Conservation (phyloP, 2,797 vertebrate species). For the Acestrorhynchus altus region DNA sequence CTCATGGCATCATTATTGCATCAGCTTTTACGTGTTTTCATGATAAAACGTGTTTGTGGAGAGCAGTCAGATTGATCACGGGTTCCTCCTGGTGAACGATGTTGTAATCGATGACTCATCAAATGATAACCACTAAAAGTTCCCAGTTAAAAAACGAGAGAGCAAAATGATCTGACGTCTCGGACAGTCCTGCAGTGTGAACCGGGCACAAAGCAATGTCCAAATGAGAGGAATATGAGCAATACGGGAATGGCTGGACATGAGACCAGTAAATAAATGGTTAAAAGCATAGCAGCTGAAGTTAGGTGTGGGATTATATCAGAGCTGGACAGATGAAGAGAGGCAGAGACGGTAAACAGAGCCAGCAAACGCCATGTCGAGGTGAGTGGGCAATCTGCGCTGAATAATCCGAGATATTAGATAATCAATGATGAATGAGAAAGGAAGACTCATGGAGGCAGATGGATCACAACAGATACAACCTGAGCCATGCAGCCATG, state of each 20-base stretch:
- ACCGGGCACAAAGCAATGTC: too few species aligned
- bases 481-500: not conserved
- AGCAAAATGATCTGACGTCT: too few species aligned
- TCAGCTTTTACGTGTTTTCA: too few species aligned
- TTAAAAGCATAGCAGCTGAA: conserved; percentile 59
- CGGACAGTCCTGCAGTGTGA: too few species aligned
- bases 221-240: not conserved
- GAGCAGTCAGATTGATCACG: too few species aligned
- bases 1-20: too few species aligned
- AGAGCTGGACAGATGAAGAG: conserved; percentile 31
- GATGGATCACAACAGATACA: not conserved
- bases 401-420: conserved; percentile 46
- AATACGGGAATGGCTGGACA: not conserved
- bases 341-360: conserved; percentile 22
- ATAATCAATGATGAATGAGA: conserved; percentile 6
- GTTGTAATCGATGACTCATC: too few species aligned
- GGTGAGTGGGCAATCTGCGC: conserved; percentile 47
- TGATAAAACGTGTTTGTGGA: too few species aligned
- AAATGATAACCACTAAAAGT: too few species aligned
- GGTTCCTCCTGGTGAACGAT: too few species aligned
- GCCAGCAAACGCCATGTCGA: not conserved
- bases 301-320: conserved; percentile 59
- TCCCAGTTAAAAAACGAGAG: too few species aligned
- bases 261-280: conserved; percentile 59
- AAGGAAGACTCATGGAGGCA: not conserved